Base-by-base conservation (phyloP, 2,888 invertebrate genomes). In the Parnassius apollo region DNA sequence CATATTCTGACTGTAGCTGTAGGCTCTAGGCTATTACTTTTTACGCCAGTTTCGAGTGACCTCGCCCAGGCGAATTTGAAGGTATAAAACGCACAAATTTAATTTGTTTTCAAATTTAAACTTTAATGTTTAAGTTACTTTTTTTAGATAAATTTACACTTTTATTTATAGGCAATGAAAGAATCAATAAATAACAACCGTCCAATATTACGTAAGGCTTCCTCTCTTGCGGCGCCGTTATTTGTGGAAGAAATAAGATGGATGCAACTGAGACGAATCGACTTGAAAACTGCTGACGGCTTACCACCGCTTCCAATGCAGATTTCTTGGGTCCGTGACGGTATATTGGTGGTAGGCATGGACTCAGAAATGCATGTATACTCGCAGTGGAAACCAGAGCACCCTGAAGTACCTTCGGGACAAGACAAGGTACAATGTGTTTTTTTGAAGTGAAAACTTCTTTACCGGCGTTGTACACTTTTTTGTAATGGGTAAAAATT, bases 281-380 rank as follows among this genome's bases (percentile, higher is more conserved):
- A 98, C 73, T 82, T 99, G 12, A 95, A 95, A 67, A 98, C 99
- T 0, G 99, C 98, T 0, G 99, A 99, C 78, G 98, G 99, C 0
- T 86, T 99, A 49, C 98, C 98, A 1, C 99, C 99, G 0, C 86
- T 99, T 56, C 99, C 99, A 0, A 99, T 99, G 97, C 98, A 99
- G 82, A 96, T 99, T 74, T 98, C 98, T 2, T 99, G 99, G 99
- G 98, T 99, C 0, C 94, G 99, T 35, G 99, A 99, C 78, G 99
- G 99, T 0, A 98, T 99, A 69, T 90, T 99, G 1, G 98, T 99
- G 0, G 98, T 99, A 1, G 99, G 99, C 2, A 99, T 99, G 99
- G 98, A 99, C 82, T 99, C 98, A 2, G 99, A 99, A 84, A 99
- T 99, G 98, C 98, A 99, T 77, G 98, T 99, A 0, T 99, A 99